Evolutionary conservation across 2,797 vertebrate genomes (phyloP).

Genomic region (Atherinosoma microstoma): DNA sequence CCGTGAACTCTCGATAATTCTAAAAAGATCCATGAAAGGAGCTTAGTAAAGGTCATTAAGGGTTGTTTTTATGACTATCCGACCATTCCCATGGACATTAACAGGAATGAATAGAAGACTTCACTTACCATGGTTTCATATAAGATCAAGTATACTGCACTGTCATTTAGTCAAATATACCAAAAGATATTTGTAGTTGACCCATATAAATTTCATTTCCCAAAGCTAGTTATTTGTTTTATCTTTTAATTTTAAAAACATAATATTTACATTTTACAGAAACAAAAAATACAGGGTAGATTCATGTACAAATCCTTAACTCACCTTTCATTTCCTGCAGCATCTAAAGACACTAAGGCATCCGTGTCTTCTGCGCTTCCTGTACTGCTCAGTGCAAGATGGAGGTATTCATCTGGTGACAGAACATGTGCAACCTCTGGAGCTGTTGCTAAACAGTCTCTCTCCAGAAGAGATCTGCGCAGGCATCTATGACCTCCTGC

Average conservation of each 20-base stretch:
- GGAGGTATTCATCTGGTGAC: constrained; percentile 95
- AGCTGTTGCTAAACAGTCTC: constrained; percentile 86
- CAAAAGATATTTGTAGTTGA: not conserved
- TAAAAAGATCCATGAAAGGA: too few relatives aligned
- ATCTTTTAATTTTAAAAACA: not conserved
- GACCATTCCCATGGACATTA: too few relatives aligned
- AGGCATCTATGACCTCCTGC: constrained; percentile 93
- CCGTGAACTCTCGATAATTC: too few relatives aligned
- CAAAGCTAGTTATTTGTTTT: not conserved
- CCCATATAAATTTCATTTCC: not conserved
- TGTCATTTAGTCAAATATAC: too few relatives aligned
- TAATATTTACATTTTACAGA: not conserved
- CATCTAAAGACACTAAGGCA: constrained; percentile 97
- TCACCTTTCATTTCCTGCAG: constrained; percentile 71
- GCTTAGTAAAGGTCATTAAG: too few relatives aligned
- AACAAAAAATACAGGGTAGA: not conserved
- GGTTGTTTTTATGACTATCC: too few relatives aligned
- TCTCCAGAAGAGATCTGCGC: constrained; percentile 93
- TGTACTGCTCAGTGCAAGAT: constrained; percentile 93
- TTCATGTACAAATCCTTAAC: not conserved
- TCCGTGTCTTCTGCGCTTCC: constrained; percentile 94
- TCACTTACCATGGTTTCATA: too few relatives aligned
- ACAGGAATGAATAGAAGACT: too few relatives aligned
- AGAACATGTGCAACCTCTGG: constrained; percentile 91
- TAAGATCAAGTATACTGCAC: too few relatives aligned